Base-by-base conservation (phyloP, 1,140 invertebrate genomes). In the Araneus ventricosus region DNA sequence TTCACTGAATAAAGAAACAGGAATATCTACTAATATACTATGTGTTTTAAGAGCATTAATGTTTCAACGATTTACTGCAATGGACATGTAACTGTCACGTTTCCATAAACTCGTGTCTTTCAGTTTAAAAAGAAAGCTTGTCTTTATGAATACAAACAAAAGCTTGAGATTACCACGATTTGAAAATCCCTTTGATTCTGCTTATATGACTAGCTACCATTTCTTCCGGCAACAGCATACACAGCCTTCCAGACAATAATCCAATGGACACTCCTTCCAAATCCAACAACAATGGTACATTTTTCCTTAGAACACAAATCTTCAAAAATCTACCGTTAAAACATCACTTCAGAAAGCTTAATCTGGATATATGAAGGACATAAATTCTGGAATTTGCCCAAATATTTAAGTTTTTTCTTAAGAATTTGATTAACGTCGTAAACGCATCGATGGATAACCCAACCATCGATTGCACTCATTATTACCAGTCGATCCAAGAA, bases 391-490 rank as follows among this genome's bases (percentile, higher is more conserved):
- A 75, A 75, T 75, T 75, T 34, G 4, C 20, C 0, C 70, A 75
- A 75, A 37, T 34, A 37, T 75, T 75, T 75, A 37, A 75, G 14
- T 75, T 75, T 70, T 37, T n/a, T 63, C 45, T 10, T 4, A 17
- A 2, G 59, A 63, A 22, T 63, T 75, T 14, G 70, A 37, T 37
- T 75, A 34, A 34, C 30, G 37, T 75, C 37, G 70, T 34, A 75
- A 75, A 75, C 70, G 70, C 70, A 75, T 75, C 27, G 30, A 34
- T 75, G 70, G 3, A 75, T 75, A 75, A 75, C 20, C 8, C 70
- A 75, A 37, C 20, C 70, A 75, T 37, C 34, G 27, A 75, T 75
- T 37, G 17, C 70, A 22, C 30, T 75, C 30, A 37, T 75, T 37
- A 30, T 34, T 34, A 1, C 27, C n/a, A n/a, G 7, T n/a, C n/a